A percentile compares a stretch with the other conserved stretches of the same genome.
Conservation (phyloP, 2,113 vertebrate genomes). For the Arothron firmamentum region DNA sequence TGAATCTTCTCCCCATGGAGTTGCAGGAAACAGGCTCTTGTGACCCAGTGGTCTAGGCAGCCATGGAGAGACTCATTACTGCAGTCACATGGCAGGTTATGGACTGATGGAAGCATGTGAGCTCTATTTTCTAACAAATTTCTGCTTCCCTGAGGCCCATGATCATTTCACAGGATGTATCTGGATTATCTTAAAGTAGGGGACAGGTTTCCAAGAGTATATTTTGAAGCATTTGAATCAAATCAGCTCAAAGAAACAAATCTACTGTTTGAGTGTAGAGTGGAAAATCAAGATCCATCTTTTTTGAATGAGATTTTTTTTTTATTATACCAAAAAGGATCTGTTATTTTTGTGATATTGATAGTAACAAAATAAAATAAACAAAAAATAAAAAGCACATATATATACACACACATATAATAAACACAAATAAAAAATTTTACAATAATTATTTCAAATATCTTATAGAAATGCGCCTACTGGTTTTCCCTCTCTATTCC, state of each 20-base stretch:
- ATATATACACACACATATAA: too few species aligned
- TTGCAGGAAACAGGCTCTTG: slow-evolving; percentile 64
- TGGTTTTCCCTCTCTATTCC: too few species aligned
- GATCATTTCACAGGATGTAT: slow-evolving; percentile 27
- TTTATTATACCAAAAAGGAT: too few species aligned
- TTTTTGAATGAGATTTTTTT: too few species aligned
- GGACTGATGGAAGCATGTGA: slow-evolving; percentile 68
- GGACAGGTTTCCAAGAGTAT: neutral
- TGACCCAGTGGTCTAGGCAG: slow-evolving; percentile 63
- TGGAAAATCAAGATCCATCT: too few species aligned
- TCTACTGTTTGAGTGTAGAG: too few species aligned
- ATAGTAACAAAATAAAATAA: too few species aligned
- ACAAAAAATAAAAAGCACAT: too few species aligned
- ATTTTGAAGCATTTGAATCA: neutral
- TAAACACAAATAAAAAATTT: too few species aligned
- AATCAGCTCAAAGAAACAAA: neutral
- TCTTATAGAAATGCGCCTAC: too few species aligned
- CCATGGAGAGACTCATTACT: slow-evolving; percentile 65
- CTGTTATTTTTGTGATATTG: too few species aligned
- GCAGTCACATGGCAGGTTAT: slow-evolving; percentile 76
- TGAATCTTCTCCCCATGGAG: slow-evolving; percentile 40
- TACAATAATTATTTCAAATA: too few species aligned
- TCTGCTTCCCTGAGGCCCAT: slow-evolving; percentile 48
- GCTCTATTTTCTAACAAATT: slow-evolving; percentile 68
- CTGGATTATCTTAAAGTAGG: slow-evolving; percentile 24